phyloP scores from a whole-genome alignment of 2,113 vertebrate genomes.

The Baryphthengus martii region DNA sequence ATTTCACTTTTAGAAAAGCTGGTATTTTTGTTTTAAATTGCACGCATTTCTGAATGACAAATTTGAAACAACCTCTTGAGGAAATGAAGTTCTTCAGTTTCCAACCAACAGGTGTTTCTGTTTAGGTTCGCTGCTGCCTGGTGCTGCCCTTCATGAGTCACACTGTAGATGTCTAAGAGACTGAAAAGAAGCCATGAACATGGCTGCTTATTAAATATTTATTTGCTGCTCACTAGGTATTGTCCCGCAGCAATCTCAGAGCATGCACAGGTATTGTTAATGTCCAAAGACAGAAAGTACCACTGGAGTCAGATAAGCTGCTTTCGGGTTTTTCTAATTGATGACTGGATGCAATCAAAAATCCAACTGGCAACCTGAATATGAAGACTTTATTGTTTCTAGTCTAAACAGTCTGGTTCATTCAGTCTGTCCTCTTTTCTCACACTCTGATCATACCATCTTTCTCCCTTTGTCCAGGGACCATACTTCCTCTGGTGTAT shows the following conservation, averaged over 20 bases:
- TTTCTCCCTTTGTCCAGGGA: background rate
- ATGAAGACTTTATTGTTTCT: background rate
- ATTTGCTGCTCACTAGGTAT: background rate
- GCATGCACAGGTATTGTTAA: background rate
- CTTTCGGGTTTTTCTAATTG: background rate
- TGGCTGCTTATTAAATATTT: background rate
- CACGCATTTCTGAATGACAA: background rate
- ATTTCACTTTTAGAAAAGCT: background rate
- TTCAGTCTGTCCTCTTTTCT: background rate
- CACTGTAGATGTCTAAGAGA: accelerated
- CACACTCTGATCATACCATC: background rate
- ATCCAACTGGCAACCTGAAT: background rate
- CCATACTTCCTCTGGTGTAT: background rate
- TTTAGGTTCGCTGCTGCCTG: background rate
- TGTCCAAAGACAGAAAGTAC: background rate
- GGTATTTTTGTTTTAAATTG: background rate
- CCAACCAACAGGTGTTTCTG: background rate
- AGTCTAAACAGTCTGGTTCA: background rate
- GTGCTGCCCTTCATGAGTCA: background rate
- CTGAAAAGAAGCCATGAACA: background rate
- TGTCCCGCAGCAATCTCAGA: background rate
- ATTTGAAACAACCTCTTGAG: background rate
- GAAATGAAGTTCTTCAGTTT: background rate
- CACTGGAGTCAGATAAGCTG: background rate
- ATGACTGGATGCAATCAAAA: background rate